These are phyloP conservation scores for Lasioglossum malachurum DNA, from an alignment of 2,888 invertebrate genomes.

Conservation along the genomic window DNA sequence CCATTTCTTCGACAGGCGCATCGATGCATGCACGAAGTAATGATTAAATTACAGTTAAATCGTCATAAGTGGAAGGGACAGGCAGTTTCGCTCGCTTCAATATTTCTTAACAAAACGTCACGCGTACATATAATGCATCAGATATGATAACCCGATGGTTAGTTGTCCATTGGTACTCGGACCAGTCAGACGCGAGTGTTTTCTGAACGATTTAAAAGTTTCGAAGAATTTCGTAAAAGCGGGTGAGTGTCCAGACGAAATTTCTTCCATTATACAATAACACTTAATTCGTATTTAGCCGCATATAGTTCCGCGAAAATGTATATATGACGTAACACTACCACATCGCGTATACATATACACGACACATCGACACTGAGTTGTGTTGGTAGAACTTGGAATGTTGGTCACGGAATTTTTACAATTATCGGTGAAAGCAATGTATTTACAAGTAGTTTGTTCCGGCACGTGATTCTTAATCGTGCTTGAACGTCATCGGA, in stretches of 20 bases:
- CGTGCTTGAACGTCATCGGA: background rate
- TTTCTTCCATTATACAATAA: background rate
- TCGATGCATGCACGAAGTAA: background rate
- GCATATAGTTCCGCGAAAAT: background rate
- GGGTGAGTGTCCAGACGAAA: conserved; percentile 11
- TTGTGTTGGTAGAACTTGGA: conserved; percentile 1
- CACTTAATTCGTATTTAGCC: background rate
- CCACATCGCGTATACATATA: background rate
- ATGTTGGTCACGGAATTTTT: background rate
- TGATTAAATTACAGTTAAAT: background rate
- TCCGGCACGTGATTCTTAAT: background rate
- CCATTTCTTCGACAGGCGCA: background rate
- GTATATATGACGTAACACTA: background rate
- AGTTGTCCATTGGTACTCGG: conserved; percentile 30
- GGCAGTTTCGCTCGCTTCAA: conserved; percentile 13
- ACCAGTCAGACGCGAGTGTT: background rate
- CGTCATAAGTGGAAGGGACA: conserved; percentile 23
- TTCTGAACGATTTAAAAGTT: conserved; percentile 8
- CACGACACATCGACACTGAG: background rate
- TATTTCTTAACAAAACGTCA: conserved; percentile 28
- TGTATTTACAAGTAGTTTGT: background rate
- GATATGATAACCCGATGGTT: conserved; percentile 40
- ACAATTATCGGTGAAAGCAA: background rate
- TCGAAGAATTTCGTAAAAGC: background rate
- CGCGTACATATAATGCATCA: conserved; percentile 8